Conservation (phyloP, 2,113 vertebrate genomes). For the Stegostoma tigrinum region DNA sequence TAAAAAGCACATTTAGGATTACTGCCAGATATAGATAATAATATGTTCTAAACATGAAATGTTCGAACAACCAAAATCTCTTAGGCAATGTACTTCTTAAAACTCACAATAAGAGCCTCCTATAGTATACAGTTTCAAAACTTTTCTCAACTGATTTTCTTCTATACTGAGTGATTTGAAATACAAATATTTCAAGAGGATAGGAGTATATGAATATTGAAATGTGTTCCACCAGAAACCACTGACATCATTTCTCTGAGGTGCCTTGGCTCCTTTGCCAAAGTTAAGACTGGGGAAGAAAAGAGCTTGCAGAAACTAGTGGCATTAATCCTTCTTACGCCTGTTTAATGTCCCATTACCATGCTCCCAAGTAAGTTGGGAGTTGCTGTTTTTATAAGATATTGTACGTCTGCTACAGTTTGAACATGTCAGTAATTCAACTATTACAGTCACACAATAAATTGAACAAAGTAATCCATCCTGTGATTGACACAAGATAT, state of each 20-base stretch:
- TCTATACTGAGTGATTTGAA: constrained; percentile 40
- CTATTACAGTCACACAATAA: not conserved
- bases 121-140: constrained; percentile 45
- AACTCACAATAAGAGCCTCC: constrained; percentile 36
- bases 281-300: not conserved
- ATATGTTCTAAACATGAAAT: too few species aligned
- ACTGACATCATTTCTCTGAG: not conserved
- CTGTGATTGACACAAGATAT: not conserved
- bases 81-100: constrained; percentile 26
- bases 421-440: not conserved
- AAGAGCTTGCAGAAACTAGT: not conserved
- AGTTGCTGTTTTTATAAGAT: not conserved
- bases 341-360: not conserved
- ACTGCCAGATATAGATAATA: not conserved
- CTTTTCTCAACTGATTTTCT: constrained; percentile 44
- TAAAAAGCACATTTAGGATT: not conserved
- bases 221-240: not conserved
- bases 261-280: not conserved
- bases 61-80: not conserved
- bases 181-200: constrained; percentile 12
- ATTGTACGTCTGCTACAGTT: not conserved
- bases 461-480: not conserved
- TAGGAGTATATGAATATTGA: constrained; percentile 7
- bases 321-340: too few species aligned
- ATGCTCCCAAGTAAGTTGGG: not conserved